These are phyloP conservation scores for Hiodon alosoides DNA, from an alignment of 2,113 vertebrate species.

Conservation along the genomic window DNA sequence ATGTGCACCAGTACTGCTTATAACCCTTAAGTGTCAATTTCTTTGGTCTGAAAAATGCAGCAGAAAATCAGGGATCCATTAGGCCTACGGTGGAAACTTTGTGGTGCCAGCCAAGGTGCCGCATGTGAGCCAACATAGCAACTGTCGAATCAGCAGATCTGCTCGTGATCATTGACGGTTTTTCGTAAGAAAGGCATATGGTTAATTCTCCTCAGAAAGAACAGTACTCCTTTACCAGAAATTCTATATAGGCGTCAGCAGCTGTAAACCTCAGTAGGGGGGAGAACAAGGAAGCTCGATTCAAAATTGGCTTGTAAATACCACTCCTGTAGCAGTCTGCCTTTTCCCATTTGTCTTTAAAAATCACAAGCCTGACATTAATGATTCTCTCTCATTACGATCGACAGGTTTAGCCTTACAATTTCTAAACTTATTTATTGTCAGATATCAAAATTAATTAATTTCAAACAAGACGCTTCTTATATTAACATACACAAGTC, in stretches of 20 bases:
- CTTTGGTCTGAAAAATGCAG: conserved; percentile 75
- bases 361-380: not conserved
- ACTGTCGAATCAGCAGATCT: not conserved
- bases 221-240: not conserved
- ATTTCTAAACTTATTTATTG: not conserved
- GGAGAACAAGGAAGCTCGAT: not conserved
- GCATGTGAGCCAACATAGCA: not conserved
- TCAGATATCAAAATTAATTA: not conserved
- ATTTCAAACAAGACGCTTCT: not conserved
- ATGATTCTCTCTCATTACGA: too few relatives aligned
- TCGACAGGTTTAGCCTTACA: not conserved
- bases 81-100: conserved; percentile 27
- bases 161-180: not conserved
- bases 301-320: not conserved
- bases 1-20: conserved; percentile 98
- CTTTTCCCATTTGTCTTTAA: not conserved
- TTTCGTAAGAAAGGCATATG: not conserved
- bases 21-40: conserved; percentile 97
- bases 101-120: not conserved
- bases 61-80: conserved; percentile 12
- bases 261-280: not conserved
- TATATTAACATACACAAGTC: not conserved
- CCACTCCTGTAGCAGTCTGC: not conserved
- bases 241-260: not conserved
- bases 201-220: not conserved